Evolutionary conservation across 2,797 vertebrate genomes (phyloP).

Genomic region (Cercopithecus mitis): DNA sequence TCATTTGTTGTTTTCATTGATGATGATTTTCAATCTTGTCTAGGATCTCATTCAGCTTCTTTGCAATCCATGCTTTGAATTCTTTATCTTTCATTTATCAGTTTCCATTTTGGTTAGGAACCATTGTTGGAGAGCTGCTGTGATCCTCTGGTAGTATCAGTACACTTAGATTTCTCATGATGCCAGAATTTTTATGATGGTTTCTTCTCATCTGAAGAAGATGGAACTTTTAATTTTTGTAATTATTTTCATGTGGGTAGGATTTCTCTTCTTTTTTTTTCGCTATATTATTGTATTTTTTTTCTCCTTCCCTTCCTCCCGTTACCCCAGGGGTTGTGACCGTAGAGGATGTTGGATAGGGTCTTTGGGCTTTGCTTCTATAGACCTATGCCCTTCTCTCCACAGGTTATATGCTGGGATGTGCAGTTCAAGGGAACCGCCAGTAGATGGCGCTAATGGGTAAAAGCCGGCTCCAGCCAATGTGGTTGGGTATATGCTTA

Average conservation of each 20-base stretch:
- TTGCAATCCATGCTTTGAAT: background rate
- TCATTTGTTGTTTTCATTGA: background rate
- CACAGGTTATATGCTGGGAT: too few species aligned
- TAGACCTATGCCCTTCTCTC: background rate
- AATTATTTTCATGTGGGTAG: background rate
- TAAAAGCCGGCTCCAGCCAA: background rate
- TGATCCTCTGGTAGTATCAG: background rate
- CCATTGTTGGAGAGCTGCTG: background rate
- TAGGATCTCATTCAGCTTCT: background rate
- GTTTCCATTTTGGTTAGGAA: background rate
- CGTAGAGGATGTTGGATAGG: background rate
- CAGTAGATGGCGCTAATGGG: background rate
- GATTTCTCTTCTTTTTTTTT: background rate
- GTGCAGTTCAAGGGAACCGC: background rate
- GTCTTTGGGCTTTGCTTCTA: background rate
- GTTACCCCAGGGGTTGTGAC: background rate
- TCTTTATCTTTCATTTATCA: background rate
- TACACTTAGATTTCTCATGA: background rate
- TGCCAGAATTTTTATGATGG: background rate
- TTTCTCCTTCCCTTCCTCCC: background rate
- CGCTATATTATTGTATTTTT: background rate
- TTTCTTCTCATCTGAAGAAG: background rate
- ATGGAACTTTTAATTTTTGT: background rate
- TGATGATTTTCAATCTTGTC: background rate
- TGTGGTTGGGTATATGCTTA: background rate